Conservation (phyloP, 2,797 vertebrate genomes). For the Pantherophis alleghaniensis region DNA sequence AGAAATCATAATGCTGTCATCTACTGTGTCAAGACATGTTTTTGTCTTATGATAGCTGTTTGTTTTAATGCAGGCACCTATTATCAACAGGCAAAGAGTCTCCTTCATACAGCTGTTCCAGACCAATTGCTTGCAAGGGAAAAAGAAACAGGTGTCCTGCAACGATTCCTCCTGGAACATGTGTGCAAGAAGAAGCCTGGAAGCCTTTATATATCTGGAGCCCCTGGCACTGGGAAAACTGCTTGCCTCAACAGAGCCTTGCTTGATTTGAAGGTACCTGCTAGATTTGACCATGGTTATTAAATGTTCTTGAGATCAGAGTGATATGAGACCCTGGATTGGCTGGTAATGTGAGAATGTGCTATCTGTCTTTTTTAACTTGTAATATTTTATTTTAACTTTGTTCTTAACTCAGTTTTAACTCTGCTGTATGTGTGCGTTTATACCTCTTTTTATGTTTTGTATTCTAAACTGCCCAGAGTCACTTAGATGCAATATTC, state of each 20-base stretch:
- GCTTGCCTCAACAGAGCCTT: slow-evolving; percentile 87
- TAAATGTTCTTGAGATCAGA: background rate
- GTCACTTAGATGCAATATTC: background rate
- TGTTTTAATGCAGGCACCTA: slow-evolving; percentile 71
- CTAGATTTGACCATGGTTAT: background rate
- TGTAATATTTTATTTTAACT: background rate
- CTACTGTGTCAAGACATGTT: background rate
- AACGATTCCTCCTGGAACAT: slow-evolving; percentile 79
- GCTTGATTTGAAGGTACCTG: slow-evolving; percentile 80
- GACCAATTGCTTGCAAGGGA: slow-evolving; percentile 84
- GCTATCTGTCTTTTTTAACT: no score
- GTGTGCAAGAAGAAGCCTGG: slow-evolving; percentile 72
- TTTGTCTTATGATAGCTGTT: slow-evolving; percentile 11
- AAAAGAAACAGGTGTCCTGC: slow-evolving; percentile 74
- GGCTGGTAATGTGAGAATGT: no score
- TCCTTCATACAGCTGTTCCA: slow-evolving; percentile 84
- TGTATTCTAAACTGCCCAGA: background rate
- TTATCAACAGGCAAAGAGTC: slow-evolving; percentile 84
- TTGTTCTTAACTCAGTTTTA: background rate
- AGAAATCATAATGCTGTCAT: no score
- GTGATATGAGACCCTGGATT: no score
- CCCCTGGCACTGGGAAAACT: slow-evolving; percentile 92
- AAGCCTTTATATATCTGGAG: slow-evolving; percentile 92
- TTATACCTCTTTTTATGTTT: background rate
- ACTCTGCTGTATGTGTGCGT: background rate